phyloP scores from a whole-genome alignment of 2,797 vertebrate species.

The Poecile montanus region DNA sequence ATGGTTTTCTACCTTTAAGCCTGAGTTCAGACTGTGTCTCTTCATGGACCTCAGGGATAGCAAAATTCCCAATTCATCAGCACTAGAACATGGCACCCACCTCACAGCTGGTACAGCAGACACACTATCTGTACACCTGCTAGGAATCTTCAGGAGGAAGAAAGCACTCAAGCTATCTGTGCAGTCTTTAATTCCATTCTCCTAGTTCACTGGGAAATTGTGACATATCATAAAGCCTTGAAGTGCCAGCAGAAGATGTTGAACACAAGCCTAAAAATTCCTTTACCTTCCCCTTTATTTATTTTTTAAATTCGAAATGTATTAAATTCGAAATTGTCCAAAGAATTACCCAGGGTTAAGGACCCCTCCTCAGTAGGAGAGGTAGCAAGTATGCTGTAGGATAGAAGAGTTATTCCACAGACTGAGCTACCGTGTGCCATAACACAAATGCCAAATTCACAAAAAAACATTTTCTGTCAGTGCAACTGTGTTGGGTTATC shows the following conservation, averaged over 20 bases:
- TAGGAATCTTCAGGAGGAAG: not conserved
- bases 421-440: not conserved
- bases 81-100: not conserved
- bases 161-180: not conserved
- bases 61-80: not conserved
- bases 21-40: not conserved
- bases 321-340: not conserved
- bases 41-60: not conserved
- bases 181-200: not conserved
- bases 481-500: not conserved
- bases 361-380: not conserved
- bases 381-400: not conserved
- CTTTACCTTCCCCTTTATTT: not conserved
- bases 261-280: not conserved
- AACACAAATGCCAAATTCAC: not conserved
- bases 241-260: not conserved
- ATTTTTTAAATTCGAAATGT: not conserved
- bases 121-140: fast-evolving
- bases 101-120: not conserved
- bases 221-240: not conserved
- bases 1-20: not conserved
- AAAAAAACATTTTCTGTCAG: not conserved
- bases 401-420: not conserved
- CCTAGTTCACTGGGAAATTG: not conserved
- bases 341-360: not conserved